Evolutionary conservation across 2,113 vertebrate species (phyloP).

Genomic region (Micronycteris hirsuta): DNA sequence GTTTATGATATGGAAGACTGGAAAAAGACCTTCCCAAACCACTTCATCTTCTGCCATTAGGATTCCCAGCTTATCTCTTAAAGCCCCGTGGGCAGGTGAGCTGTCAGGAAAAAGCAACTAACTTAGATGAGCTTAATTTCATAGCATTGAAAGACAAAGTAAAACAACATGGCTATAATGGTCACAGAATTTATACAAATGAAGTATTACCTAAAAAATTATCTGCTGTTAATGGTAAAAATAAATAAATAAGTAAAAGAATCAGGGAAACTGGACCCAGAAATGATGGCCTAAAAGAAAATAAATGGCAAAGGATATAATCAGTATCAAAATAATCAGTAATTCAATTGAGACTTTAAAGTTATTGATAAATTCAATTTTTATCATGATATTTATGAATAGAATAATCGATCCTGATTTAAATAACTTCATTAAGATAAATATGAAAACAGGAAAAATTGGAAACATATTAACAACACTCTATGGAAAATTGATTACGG

Average conservation of each 20-base stretch:
- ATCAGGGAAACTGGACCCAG: neutral
- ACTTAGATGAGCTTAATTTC: neutral
- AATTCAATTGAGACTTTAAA: neutral
- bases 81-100: neutral
- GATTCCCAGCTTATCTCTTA: neutral
- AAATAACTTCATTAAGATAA: conserved; percentile 66
- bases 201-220: neutral
- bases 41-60: neutral
- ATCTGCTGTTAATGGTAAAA: neutral
- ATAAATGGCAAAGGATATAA: neutral
- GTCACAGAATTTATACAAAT: neutral
- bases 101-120: neutral
- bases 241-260: neutral
- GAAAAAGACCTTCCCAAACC: neutral
- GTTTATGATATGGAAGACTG: neutral
- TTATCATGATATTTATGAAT: conserved; percentile 51
- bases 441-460: conserved; percentile 54
- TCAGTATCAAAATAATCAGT: neutral
- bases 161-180: neutral
- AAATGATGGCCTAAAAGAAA: neutral
- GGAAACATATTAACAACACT: conserved; percentile 59
- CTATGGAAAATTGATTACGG: conserved; percentile 67
- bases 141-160: neutral
- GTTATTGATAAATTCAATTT: conserved; percentile 42
- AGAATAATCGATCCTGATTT: conserved; percentile 54